A percentile compares a stretch with the other conserved stretches of the same genome.
phyloP scores from a whole-genome alignment of 92 coral and sea anemone species.

The Umimayanthus kanabou region DNA sequence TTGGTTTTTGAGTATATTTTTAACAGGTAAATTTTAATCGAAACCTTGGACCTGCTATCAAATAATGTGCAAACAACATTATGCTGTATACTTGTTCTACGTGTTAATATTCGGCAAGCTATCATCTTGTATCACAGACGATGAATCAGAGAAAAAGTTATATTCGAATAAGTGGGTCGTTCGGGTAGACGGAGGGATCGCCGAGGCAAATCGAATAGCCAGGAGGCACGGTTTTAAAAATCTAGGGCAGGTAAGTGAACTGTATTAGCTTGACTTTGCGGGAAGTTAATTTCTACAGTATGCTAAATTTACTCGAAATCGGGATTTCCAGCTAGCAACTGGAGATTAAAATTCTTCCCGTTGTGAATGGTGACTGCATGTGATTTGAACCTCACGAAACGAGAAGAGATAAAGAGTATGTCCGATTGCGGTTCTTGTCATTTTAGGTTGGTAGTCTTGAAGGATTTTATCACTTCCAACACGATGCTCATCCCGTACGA shows the following conservation, averaged over 20 bases:
- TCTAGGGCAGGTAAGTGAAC: constrained; percentile 83
- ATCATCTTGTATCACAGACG: constrained; percentile 3
- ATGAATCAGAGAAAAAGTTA: constrained; percentile 33
- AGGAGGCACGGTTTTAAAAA: constrained; percentile 67
- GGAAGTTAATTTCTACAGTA: not conserved
- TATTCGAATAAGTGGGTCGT: constrained; percentile 96
- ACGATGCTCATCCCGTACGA: constrained; percentile 80
- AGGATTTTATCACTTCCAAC: constrained; percentile 81
- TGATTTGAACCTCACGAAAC: not conserved
- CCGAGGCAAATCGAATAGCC: constrained; percentile 86
- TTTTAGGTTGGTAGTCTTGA: constrained; percentile 87
- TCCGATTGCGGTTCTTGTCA: not conserved
- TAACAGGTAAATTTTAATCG: constrained; percentile 5
- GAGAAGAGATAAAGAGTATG: not conserved
- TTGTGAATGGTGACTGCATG: constrained; percentile 20
- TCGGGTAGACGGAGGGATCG: constrained; percentile 77
- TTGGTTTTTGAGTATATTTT: constrained; percentile 16
- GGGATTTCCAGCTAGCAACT: not conserved
- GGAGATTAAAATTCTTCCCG: not conserved
- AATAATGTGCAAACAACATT: constrained; percentile 38
- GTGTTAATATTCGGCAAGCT: constrained; percentile 24
- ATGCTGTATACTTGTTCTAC: not conserved
- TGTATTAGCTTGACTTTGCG: not conserved
- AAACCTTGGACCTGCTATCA: not conserved
- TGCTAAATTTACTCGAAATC: not conserved